phyloP scores from a whole-genome alignment of 2,888 invertebrate species.

The Embidobia sp. region DNA sequence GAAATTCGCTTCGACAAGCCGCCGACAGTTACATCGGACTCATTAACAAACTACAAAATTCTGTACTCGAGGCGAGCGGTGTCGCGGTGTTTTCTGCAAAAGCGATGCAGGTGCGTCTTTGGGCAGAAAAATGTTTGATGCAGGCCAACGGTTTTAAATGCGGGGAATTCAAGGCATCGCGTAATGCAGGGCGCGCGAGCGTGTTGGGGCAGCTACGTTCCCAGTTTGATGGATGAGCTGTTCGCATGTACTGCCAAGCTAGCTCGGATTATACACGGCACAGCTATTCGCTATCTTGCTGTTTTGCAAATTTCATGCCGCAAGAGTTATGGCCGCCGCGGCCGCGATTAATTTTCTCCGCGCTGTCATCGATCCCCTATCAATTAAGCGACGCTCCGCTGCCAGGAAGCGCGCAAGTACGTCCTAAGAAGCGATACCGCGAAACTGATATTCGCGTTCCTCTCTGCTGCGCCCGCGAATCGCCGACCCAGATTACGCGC shows the following conservation, averaged over 20 bases:
- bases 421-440: conserved; percentile 34
- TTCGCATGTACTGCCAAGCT: conserved; percentile 76
- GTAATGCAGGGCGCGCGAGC: conserved; percentile 63
- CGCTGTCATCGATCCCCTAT: conserved; percentile 72
- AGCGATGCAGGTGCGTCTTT: conserved; percentile 39
- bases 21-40: too few species aligned
- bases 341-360: conserved; percentile 71
- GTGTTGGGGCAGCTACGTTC: conserved; percentile 65
- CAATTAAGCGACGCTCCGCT: conserved; percentile 70
- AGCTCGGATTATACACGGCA: conserved; percentile 71
- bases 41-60: too few species aligned
- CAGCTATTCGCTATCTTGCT: conserved; percentile 74
- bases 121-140: conserved; percentile 39
- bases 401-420: conserved; percentile 39
- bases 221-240: conserved; percentile 80
- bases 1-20: too few species aligned
- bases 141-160: conserved; percentile 52
- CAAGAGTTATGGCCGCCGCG: conserved; percentile 71
- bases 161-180: conserved; percentile 61
- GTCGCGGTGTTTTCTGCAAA: conserved; percentile 28
- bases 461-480: background rate
- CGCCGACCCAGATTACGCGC: conserved; percentile 8
- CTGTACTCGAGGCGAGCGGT: too few species aligned
- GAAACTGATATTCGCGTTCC: conserved; percentile 39
- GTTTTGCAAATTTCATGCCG: conserved; percentile 78